These are phyloP conservation scores for Lytechinus variegatus DNA, from an alignment of 35 echinoderm and acorn worm species.

Conservation along the genomic window DNA sequence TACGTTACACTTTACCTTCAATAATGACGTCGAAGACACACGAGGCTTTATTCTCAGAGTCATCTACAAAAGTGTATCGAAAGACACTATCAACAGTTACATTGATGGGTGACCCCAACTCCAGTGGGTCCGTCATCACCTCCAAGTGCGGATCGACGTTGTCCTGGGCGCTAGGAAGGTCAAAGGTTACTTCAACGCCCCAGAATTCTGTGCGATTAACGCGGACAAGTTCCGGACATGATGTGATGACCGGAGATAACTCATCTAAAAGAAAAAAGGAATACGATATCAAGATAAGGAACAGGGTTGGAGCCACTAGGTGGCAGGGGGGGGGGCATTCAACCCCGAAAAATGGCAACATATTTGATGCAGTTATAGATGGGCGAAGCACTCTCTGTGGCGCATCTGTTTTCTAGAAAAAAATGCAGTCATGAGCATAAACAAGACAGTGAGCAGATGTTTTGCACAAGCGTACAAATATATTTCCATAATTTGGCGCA, in stretches of 20 bases:
- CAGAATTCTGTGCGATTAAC: slow-evolving; percentile 9
- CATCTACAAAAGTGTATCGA: slow-evolving; percentile 69
- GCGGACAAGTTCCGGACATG: slow-evolving; percentile 59
- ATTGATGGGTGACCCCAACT: slow-evolving; percentile 65
- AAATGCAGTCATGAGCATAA: too few species aligned
- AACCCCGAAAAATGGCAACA: too few species aligned
- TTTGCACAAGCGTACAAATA: too few species aligned
- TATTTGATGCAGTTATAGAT: too few species aligned
- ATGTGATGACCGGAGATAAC: slow-evolving; percentile 54
- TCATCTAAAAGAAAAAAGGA: slow-evolving; percentile 44
- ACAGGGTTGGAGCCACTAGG: too few species aligned
- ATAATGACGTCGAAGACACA: slow-evolving; percentile 68
- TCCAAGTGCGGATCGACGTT: slow-evolving; percentile 51
- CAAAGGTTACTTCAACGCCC: slow-evolving; percentile 48
- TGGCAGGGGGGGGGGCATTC: too few species aligned
- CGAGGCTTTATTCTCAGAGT: slow-evolving; percentile 24
- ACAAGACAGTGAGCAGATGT: too few species aligned
- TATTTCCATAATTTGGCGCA: too few species aligned
- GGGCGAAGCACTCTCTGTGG: too few species aligned
- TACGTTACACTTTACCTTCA: slow-evolving; percentile 37
- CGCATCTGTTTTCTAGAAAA: too few species aligned
- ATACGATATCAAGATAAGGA: not conserved
- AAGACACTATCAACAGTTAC: slow-evolving; percentile 53
- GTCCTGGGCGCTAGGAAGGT: slow-evolving; percentile 63
- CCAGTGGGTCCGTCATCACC: slow-evolving; percentile 47